A percentile compares a stretch with the other conserved stretches of the same genome.
Conservation (phyloP, 2,888 invertebrate species). For the Eulithis prunata region DNA sequence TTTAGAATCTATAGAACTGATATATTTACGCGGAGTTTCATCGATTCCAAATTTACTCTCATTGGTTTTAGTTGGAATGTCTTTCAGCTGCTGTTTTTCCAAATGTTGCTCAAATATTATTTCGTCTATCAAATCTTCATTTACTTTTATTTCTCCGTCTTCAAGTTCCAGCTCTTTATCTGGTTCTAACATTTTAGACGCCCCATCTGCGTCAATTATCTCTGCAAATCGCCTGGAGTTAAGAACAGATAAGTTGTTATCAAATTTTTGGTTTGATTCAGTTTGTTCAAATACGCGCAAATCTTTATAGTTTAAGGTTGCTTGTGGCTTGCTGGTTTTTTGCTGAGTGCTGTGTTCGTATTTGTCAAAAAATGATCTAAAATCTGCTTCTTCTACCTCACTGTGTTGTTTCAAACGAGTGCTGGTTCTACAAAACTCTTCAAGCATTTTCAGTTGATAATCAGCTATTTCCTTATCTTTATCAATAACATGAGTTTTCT, state of each 20-base stretch:
- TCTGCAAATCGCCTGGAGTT: background rate
- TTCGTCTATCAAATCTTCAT: slow-evolving; percentile 24
- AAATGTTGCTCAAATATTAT: slow-evolving; percentile 14
- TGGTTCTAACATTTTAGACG: slow-evolving; percentile 5
- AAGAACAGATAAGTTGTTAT: background rate
- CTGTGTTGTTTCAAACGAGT: slow-evolving; percentile 11
- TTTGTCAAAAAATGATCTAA: slow-evolving; percentile 30
- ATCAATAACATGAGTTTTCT: slow-evolving; percentile 2
- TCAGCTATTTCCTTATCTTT: slow-evolving; percentile 26
- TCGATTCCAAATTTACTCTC: background rate
- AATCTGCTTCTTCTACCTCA: slow-evolving; percentile 15
- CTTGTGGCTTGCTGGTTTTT: background rate
- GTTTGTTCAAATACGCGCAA: background rate
- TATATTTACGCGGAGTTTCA: background rate
- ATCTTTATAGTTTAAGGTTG: slow-evolving; percentile 9
- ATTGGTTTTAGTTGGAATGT: background rate
- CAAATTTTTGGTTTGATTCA: slow-evolving; percentile 1
- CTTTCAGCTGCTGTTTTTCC: slow-evolving; percentile 4
- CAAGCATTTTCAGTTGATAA: slow-evolving; percentile 33
- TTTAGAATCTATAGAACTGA: background rate
- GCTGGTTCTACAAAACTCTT: slow-evolving; percentile 26
- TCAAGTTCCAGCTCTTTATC: background rate
- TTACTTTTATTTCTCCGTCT: background rate
- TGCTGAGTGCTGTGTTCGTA: slow-evolving; percentile 16
- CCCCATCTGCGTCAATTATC: background rate